Percentiles rank a stretch among this genome's conserved stretches.
phyloP scores from a whole-genome alignment of 2,888 invertebrate genomes.

The Xestia ashworthii region DNA sequence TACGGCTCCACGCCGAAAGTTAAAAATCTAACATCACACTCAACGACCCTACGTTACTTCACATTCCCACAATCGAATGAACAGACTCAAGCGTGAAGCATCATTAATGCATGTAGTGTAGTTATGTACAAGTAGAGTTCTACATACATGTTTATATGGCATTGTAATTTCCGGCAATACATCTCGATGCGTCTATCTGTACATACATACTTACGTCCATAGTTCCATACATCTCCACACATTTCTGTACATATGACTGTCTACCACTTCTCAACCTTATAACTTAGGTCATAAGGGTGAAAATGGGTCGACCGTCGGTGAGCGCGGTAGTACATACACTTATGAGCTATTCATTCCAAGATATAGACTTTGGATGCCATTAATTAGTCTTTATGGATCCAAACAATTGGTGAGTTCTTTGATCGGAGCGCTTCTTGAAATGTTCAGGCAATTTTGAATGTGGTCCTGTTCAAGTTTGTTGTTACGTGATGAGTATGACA shows the following conservation, averaged over 20 bases:
- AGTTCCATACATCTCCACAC: neutral
- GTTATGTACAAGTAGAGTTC: slow-evolving; percentile 1
- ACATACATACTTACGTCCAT: neutral
- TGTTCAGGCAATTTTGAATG: slow-evolving; percentile 11
- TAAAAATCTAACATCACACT: neutral
- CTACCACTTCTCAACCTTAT: too few species aligned
- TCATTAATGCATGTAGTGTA: slow-evolving; percentile 19
- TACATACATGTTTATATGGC: slow-evolving; percentile 23
- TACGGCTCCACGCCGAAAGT: neutral
- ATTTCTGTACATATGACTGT: neutral
- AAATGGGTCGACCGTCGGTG: too few species aligned
- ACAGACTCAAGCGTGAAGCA: slow-evolving; percentile 1
- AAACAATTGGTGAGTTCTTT: slow-evolving; percentile 37
- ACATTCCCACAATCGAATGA: neutral
- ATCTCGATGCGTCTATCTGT: slow-evolving; percentile 5
- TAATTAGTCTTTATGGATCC: slow-evolving; percentile 35
- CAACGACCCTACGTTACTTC: neutral
- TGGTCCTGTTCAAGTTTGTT: neutral
- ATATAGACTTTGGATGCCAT: slow-evolving; percentile 18
- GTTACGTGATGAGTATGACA: neutral
- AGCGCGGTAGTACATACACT: neutral
- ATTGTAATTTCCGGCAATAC: slow-evolving; percentile 56
- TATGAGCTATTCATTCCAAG: slow-evolving; percentile 14
- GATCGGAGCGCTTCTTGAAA: slow-evolving; percentile 28
- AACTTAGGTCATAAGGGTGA: too few species aligned